Conservation (phyloP, 2,888 invertebrate genomes). For the Tolmerus cingulatus region DNA sequence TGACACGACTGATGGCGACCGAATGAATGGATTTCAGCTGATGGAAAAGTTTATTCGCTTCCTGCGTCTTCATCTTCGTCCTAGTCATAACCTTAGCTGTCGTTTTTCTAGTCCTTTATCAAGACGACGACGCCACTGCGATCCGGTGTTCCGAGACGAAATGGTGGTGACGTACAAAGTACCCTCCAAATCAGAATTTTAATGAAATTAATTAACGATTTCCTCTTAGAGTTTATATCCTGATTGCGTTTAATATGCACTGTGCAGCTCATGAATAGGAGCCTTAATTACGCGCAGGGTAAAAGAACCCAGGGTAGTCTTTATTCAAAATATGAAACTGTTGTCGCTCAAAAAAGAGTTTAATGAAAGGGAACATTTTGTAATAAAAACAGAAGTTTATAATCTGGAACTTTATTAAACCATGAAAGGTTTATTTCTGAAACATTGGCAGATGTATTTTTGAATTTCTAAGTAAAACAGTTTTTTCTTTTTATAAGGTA, state of each 20-base stretch:
- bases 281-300: not conserved
- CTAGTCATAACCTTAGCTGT: not conserved
- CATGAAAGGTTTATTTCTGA: too few species aligned
- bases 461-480: too few species aligned
- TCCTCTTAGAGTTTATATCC: slow-evolving; percentile 31
- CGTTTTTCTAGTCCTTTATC: not conserved
- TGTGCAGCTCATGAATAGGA: not conserved
- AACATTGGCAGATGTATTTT: too few species aligned
- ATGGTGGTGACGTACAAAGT: slow-evolving; percentile 8
- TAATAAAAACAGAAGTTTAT: too few species aligned
- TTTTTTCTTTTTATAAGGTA: too few species aligned
- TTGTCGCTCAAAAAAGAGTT: not conserved
- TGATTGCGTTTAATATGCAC: slow-evolving; percentile 26
- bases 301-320: not conserved
- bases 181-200: slow-evolving; percentile 19
- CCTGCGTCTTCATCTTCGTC: not conserved
- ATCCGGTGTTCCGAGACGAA: not conserved
- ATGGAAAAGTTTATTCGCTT: not conserved
- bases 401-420: not conserved
- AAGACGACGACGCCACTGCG: not conserved
- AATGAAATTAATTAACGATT: slow-evolving; percentile 38
- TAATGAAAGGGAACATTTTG: not conserved
- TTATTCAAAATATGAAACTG: not conserved
- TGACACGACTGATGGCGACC: not conserved
- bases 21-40: slow-evolving; percentile 4